Evolutionary conservation across 2,113 vertebrate species (phyloP).

Genomic region (Seriola dumerili): DNA sequence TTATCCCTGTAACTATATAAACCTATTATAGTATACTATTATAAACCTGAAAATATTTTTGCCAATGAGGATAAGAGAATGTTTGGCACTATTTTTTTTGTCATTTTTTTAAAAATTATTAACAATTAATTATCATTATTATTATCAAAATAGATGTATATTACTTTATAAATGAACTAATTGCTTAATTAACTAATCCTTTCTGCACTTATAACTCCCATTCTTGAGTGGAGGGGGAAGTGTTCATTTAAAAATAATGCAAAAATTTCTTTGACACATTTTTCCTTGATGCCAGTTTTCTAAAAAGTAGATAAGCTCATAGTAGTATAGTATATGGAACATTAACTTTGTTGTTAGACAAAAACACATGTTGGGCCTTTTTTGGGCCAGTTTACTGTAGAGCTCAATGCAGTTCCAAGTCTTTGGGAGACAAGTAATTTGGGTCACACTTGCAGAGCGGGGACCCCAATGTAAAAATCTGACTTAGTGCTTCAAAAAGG

Average conservation of each 20-base stretch:
- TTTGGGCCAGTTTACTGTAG: not conserved
- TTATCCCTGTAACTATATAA: not conserved
- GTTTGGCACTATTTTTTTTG: too few relatives aligned
- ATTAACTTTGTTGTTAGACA: not conserved
- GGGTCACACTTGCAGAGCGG: not conserved
- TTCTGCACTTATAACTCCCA: not conserved
- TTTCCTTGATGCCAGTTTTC: not conserved
- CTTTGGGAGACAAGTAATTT: not conserved
- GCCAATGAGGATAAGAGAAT: too few relatives aligned
- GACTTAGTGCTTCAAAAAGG: not conserved
- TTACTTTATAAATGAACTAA: not conserved
- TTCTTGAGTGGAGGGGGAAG: not conserved
- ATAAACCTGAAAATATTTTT: not conserved
- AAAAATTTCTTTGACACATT: not conserved
- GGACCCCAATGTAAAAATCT: not conserved
- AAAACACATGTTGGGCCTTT: not conserved
- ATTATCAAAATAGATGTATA: not conserved
- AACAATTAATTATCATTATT: too few relatives aligned
- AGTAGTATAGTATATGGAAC: not conserved
- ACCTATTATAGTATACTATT: too few relatives aligned
- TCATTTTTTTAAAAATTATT: too few relatives aligned
- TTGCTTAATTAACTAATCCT: not conserved
- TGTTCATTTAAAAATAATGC: not conserved
- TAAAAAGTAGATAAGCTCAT: not conserved
- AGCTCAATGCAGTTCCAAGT: rapidly evolving